Base-by-base conservation (phyloP, 2,113 vertebrate species). In the Pelecanus crispus region DNA sequence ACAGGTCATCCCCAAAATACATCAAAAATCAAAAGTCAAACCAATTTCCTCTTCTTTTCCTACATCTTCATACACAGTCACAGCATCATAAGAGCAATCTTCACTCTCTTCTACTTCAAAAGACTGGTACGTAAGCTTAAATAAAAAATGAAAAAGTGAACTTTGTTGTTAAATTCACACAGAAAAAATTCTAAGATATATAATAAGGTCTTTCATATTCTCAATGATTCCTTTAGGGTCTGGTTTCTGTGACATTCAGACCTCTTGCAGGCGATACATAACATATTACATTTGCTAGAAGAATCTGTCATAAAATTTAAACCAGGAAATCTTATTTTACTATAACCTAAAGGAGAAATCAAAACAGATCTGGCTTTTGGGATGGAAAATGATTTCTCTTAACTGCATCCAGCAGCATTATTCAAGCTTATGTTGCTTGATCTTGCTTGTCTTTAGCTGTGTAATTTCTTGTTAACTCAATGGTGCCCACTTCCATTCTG, bases 41-140 rank as follows among this genome's bases (percentile, higher is more conserved):
- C 98, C 98, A 34, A 98, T 98, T 96, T 98, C 96, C 13, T 98
- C 94, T 36, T 93, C 97, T 88, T 94, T 97, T 53, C 96, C 95
- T 34, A 98, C 80, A 40, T 99, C 98, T 70, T 97, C 96, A 81
- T 98, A 97, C 38, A 98, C 95, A 9, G 81, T 86, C 86, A 99
- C 94, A 0, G 98, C 98, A 88, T 99, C 98, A 2, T 97, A 99
- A 77, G 92, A 92, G 63, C 99, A 99, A 52, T 96, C 95, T 87
- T 98, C 97, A 4, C 97, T 98, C 61, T 98, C 98, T 92, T 99
- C 98, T 95, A 98, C 56, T 84, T 98, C 96, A 94, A 99, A 98
- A 56, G 97, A 98, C 38, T 97, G 92, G 95, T 99, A 99, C 25
- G 97, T 97, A 22, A 99, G 97, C 98, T 99, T 77, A 93, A 93